Evolutionary conservation across 2,113 vertebrate genomes (phyloP), one percentile per base, ranked within the genome.

Genomic region (Phainopepla nitens): DNA sequence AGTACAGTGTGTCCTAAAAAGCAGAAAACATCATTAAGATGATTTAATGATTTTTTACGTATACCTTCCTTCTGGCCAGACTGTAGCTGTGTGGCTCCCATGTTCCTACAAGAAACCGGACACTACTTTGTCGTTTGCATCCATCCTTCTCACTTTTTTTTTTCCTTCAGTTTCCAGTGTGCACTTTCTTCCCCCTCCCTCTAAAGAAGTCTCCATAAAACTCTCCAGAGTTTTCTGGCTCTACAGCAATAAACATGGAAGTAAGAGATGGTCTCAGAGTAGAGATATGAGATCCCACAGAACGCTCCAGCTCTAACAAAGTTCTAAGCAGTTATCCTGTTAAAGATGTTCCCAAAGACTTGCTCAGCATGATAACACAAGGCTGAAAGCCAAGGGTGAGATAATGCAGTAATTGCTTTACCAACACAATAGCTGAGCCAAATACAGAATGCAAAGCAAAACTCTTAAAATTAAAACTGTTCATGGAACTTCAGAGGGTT

Each of bases 311-410:
- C 79, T 77, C 53, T 72, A 91, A 77, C 8, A 9, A 92, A 96
- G 51, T 49, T 86, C 68, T 69, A 90, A 97, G 95, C 60, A 80
- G 80, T 94, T 94, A 75, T 49, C 71, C 72, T 72, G 81, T 65
- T 97, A 95, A 95, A 96, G 94, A 94, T 90, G 90, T 95, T 96
- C 66, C 86, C 87, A 76, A 83, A 90, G 78, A 94, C 86, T 96
- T 96, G 78, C 92, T 90, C 94, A 95, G 92, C 93, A 54, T 94
- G 91, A 96, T 73, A 96, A 86, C 91, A 84, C 72, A 70, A 88
- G 96, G 96, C 93, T 78, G 78, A 29, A 76, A 80, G 96, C 97
- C 98, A 97, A 96, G 79, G 79, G 51, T 98, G 97, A 98, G 93
- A 92, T 97, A 98, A 97, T 94, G 60, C 56, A 83, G 79, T 86